Conservation (phyloP, 2,888 invertebrate genomes). For the Nipponacmea schrenckii region DNA sequence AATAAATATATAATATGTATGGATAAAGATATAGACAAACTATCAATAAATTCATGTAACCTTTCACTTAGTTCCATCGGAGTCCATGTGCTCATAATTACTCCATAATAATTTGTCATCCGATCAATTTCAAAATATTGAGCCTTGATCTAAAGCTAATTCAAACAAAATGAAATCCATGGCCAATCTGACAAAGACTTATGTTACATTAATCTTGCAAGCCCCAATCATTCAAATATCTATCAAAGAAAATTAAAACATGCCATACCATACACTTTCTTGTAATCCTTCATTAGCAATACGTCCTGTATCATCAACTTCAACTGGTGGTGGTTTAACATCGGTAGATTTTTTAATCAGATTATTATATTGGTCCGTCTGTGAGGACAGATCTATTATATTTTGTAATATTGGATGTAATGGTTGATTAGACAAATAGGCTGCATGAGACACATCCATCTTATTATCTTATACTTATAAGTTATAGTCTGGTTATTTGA, state of each 20-base stretch:
- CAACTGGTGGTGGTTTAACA: conserved; percentile 4
- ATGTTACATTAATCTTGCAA: too few species aligned
- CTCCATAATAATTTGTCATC: too few species aligned
- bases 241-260: too few species aligned
- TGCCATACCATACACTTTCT: conserved; percentile 53
- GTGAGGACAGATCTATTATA: conserved; percentile 35
- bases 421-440: conserved; percentile 31
- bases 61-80: too few species aligned
- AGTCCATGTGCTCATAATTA: too few species aligned
- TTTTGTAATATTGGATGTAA: conserved; percentile 47
- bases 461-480: neutral
- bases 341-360: conserved; percentile 15
- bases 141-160: neutral
- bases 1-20: conserved; percentile 11
- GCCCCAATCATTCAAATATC: too few species aligned
- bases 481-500: too few species aligned
- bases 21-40: too few species aligned
- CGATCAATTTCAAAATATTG: too few species aligned
- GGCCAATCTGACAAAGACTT: too few species aligned
- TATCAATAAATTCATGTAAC: too few species aligned
- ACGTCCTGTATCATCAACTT: conserved; percentile 45
- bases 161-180: neutral
- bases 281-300: conserved; percentile 58
- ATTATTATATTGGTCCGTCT: conserved; percentile 23
- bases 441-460: conserved; percentile 26